A percentile compares a stretch with the other conserved stretches of the same genome.
phyloP scores from a whole-genome alignment of 2,113 vertebrate genomes.

The Tiliqua scincoides region DNA sequence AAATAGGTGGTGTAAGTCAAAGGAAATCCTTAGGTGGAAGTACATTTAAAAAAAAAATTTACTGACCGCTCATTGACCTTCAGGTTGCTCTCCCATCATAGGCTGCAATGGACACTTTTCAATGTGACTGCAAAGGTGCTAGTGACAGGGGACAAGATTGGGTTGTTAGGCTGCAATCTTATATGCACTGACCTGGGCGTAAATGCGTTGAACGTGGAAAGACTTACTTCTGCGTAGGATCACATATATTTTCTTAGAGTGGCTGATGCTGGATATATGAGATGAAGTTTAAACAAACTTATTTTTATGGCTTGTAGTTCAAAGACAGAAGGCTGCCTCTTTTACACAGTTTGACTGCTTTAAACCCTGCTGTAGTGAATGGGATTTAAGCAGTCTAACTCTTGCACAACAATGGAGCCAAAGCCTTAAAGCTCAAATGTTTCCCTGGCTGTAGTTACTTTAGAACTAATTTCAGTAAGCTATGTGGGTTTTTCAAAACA shows the following conservation, averaged over 20 bases:
- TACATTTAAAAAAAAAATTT: too few relatives aligned
- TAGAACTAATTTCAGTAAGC: not conserved
- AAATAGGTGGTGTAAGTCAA: too few relatives aligned
- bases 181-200: too few relatives aligned
- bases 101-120: too few relatives aligned
- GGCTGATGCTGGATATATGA: not conserved
- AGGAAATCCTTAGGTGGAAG: too few relatives aligned
- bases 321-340: not conserved
- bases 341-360: not conserved
- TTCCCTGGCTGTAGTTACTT: not conserved
- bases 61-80: too few relatives aligned
- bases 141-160: too few relatives aligned
- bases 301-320: not conserved
- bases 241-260: constrained; percentile 5
- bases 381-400: not conserved
- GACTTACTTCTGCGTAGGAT: not conserved
- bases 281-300: not conserved
- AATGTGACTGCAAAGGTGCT: too few relatives aligned
- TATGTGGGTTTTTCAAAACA: not conserved
- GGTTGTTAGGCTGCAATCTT: too few relatives aligned
- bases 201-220: too few relatives aligned
- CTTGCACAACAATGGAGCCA: not conserved
- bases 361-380: not conserved
- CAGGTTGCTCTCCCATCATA: too few relatives aligned
- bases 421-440: not conserved